These are phyloP conservation scores for Noctua fimbriata DNA, from an alignment of 2,888 invertebrate species.

Conservation along the genomic window DNA sequence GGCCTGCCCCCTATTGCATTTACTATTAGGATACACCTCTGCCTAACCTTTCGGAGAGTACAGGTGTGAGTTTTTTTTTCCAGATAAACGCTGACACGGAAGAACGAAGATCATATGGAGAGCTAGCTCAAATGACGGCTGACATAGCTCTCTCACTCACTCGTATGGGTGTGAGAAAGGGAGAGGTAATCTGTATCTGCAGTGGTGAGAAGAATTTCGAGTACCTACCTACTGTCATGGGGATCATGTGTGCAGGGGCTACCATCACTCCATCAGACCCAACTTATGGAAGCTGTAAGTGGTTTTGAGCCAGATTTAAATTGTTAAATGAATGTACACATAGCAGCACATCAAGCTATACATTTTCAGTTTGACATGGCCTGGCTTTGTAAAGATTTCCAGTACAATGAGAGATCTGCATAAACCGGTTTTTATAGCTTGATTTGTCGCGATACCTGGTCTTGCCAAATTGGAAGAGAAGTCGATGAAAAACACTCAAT, in stretches of 20 bases:
- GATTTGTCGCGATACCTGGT: too few relatives aligned
- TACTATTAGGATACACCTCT: background rate
- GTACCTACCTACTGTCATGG: constrained; percentile 65
- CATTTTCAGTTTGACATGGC: too few relatives aligned
- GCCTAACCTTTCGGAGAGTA: background rate
- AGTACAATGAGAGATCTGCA: too few relatives aligned
- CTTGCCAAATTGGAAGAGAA: too few relatives aligned
- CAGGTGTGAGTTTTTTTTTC: background rate
- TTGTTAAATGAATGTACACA: background rate
- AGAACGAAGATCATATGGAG: constrained; percentile 67
- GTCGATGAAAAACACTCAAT: too few relatives aligned
- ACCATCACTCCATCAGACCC: constrained; percentile 61
- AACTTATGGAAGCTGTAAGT: constrained; percentile 63
- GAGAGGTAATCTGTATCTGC: constrained; percentile 71
- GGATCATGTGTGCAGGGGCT: constrained; percentile 67
- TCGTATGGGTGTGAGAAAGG: constrained; percentile 72
- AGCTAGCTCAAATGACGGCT: constrained; percentile 72
- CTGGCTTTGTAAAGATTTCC: too few relatives aligned
- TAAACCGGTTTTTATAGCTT: too few relatives aligned
- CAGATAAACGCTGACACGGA: constrained; percentile 67
- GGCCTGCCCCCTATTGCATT: background rate
- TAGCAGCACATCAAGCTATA: too few relatives aligned
- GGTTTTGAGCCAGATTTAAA: background rate
- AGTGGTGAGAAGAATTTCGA: constrained; percentile 68
- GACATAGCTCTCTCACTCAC: constrained; percentile 75